Percentiles rank a stretch among this genome's conserved stretches.
phyloP scores from a whole-genome alignment of 2,797 vertebrate species.

The Molossus alvarezi region DNA sequence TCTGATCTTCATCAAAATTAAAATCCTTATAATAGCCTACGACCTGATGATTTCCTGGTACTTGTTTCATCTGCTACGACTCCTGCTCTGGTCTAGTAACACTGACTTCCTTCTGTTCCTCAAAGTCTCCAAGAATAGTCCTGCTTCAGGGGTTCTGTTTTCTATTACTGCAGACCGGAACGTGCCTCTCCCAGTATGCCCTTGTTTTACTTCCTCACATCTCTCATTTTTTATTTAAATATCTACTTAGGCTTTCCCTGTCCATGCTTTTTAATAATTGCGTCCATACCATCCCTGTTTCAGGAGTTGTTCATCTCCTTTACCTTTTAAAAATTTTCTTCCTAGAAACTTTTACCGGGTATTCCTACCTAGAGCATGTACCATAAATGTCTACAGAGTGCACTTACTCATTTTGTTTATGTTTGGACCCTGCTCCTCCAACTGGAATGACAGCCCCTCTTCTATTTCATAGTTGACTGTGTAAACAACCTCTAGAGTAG shows the following conservation, averaged over 20 bases:
- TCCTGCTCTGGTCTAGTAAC: background rate
- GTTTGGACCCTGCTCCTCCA: background rate
- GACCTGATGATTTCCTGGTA: background rate
- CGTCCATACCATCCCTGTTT: background rate
- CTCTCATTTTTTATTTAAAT: conserved; percentile 1
- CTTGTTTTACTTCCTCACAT: background rate
- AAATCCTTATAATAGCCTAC: background rate
- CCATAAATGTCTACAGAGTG: background rate
- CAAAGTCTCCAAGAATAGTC: background rate
- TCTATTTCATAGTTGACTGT: background rate
- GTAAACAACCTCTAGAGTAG: accelerated
- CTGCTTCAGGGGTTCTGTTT: background rate
- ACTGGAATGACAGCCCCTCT: background rate
- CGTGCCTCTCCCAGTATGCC: background rate
- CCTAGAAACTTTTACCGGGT: too few species aligned
- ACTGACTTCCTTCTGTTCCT: background rate
- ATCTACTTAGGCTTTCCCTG: background rate
- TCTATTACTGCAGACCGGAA: background rate
- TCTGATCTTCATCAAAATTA: conserved; percentile 22
- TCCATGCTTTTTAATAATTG: background rate
- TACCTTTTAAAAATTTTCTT: background rate
- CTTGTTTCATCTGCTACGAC: background rate
- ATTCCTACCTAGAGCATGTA: background rate
- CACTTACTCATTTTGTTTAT: background rate
- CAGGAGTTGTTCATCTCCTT: background rate